Conservation (phyloP, 2,888 invertebrate species). For the Noctua pronuba region DNA sequence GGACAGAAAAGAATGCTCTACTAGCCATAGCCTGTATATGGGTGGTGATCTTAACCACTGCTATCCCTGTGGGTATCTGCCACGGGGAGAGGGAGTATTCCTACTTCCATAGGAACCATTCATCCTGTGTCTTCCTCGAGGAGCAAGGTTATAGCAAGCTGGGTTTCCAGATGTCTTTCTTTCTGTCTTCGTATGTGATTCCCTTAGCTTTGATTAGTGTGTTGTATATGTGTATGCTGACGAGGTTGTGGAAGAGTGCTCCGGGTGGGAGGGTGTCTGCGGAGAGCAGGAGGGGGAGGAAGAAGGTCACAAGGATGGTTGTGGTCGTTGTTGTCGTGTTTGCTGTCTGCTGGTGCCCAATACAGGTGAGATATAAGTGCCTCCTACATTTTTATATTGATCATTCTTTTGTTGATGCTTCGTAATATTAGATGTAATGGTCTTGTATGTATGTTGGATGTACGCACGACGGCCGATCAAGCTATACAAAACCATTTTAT, state of each 20-base stretch:
- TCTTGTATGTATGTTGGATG: neutral
- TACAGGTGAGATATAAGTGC: constrained; percentile 92
- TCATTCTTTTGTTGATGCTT: neutral
- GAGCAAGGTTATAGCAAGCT: constrained; percentile 91
- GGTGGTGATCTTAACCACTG: constrained; percentile 94
- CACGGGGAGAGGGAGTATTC: constrained; percentile 94
- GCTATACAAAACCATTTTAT: too few species aligned
- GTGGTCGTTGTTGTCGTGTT: constrained; percentile 97
- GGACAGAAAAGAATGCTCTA: constrained; percentile 95
- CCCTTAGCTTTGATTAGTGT: constrained; percentile 96
- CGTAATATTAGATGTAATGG: neutral
- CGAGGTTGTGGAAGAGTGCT: constrained; percentile 95
- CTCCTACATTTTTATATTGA: neutral
- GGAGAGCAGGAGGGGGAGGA: constrained; percentile 95
- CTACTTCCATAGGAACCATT: constrained; percentile 91
- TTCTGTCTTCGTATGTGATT: constrained; percentile 96
- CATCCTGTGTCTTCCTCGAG: constrained; percentile 93
- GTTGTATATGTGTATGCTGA: constrained; percentile 97
- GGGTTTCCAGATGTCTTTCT: constrained; percentile 94
- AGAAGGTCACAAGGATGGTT: constrained; percentile 97
- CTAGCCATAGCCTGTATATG: constrained; percentile 94
- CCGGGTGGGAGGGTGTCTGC: constrained; percentile 95
- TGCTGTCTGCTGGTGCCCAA: constrained; percentile 98
- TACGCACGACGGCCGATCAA: too few species aligned
- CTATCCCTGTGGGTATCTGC: constrained; percentile 94